Evolutionary conservation across 1,140 invertebrate species (phyloP).

Genomic region (Drosophila ananassae): DNA sequence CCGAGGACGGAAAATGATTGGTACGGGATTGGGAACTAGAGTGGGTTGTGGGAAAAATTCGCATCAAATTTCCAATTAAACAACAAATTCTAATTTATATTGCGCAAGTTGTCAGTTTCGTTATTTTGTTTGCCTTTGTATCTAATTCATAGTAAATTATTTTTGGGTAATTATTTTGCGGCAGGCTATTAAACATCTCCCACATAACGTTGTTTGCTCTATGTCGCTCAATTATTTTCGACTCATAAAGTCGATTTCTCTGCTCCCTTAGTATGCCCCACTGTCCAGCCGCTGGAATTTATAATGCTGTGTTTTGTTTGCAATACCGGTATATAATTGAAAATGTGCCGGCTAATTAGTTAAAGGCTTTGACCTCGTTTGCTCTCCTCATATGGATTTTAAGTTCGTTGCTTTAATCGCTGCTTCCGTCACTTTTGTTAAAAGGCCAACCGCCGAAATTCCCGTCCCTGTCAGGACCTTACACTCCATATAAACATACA

Average conservation of each 20-base stretch:
- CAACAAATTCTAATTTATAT: constrained; percentile 77
- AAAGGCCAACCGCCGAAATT: constrained; percentile 60
- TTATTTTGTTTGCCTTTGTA: constrained; percentile 37
- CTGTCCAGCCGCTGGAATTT: background rate
- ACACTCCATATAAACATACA: constrained; percentile 23
- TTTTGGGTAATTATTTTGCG: constrained; percentile 68
- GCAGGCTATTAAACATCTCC: constrained; percentile 50
- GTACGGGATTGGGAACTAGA: background rate
- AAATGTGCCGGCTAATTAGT: constrained; percentile 70
- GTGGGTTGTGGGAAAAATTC: constrained; percentile 22
- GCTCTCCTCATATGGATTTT: constrained; percentile 14
- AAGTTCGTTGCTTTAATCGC: constrained; percentile 2
- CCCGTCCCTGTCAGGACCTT: constrained; percentile 39
- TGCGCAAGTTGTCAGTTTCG: constrained; percentile 25
- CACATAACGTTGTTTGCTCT: constrained; percentile 13
- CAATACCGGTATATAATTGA: constrained; percentile 55
- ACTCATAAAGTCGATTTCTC: constrained; percentile 35
- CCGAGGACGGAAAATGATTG: background rate
- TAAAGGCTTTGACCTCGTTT: constrained; percentile 57
- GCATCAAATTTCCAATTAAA: constrained; percentile 81
- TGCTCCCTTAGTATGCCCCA: background rate
- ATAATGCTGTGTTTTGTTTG: constrained; percentile 26
- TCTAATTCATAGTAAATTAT: constrained; percentile 68
- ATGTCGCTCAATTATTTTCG: constrained; percentile 44
- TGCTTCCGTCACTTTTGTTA: constrained; percentile 51